Evolutionary conservation across 2,797 vertebrate genomes (phyloP), one percentile per base, ranked within the genome.

Genomic region (Leptoclinus maculatus): DNA sequence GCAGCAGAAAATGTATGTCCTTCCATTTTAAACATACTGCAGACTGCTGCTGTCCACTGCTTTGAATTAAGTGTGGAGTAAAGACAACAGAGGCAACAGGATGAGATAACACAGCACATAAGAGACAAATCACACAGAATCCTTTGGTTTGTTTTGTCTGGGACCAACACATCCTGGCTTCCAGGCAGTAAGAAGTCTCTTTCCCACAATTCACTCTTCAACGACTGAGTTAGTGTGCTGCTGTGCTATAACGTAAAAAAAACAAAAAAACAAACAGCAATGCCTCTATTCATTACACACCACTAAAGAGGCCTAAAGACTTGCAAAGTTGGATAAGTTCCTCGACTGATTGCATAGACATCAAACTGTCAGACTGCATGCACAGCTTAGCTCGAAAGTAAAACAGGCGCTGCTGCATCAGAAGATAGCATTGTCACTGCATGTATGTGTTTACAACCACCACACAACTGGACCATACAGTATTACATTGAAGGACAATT

Each of bases 141-240:
- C 87, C 91, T 69, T 70, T 79, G 84, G 87, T 85, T 89, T 92
- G 88, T 93, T 92, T 92, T 92, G 88, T 91, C 91, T 91, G 25
- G 80, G 81, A 83, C 71, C 73, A 76, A 89, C 81, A 88, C 88
- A 86, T 93, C 90, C 89, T 93, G 53, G 90, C 85, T 89, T 80
- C 78, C 62, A 88, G 85, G 79, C 79, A 75, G 71, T 36, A 45
- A 47, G 38, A 84, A 69, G 54, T n/a, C 2, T 65, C 79, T 57
- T 88, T 88, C 88, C 87, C 84, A 90, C 86, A 86, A 70, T 80
- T 85, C 56, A 64, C 60, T 54, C 71, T 81, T 60, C 2, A 38
- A 45, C 7, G 1, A 45, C 36, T 43, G 14, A 76, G 65, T 23
- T 38, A 6, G 23, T 51, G 29, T 47, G 53, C 67, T 63, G 51